These are phyloP conservation scores for Campoletis raptor DNA, from an alignment of 2,888 invertebrate genomes.

Conservation along the genomic window DNA sequence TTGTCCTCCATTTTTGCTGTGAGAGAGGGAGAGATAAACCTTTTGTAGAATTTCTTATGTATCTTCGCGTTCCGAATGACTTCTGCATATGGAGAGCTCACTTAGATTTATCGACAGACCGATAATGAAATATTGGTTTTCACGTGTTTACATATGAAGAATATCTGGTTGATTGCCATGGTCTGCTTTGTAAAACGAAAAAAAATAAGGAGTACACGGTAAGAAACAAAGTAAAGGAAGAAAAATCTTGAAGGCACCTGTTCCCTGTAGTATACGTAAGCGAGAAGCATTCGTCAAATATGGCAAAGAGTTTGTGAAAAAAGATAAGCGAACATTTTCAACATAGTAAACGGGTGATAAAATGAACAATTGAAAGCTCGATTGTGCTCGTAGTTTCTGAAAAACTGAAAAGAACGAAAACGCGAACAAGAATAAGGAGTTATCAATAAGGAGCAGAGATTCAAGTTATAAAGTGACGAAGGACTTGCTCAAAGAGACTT, in stretches of 20 bases:
- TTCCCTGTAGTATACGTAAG: not conserved
- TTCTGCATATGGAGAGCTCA: conserved; percentile 44
- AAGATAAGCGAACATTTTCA: not conserved
- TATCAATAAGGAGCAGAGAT: not conserved
- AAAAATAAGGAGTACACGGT: not conserved
- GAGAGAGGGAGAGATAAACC: conserved; percentile 14
- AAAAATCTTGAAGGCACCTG: not conserved
- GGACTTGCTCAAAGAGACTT: not conserved
- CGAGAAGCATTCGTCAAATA: not conserved
- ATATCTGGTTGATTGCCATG: conserved; percentile 25
- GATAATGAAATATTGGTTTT: conserved; percentile 59
- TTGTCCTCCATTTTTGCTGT: conserved; percentile 16
- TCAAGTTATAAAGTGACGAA: not conserved
- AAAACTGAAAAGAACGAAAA: not conserved
- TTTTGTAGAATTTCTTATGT: conserved; percentile 50
- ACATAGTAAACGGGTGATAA: not conserved
- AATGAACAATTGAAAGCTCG: not conserved
- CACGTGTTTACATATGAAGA: conserved; percentile 61
- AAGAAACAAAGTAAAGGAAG: not conserved
- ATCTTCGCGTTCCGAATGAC: conserved; percentile 40
- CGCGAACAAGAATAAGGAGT: not conserved
- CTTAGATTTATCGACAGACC: conserved; percentile 44
- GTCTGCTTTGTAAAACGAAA: not conserved
- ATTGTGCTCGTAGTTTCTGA: not conserved
- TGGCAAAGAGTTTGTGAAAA: not conserved